Evolutionary conservation across 2,797 vertebrate species (phyloP).

Genomic region (Oreochromis mossambicus): DNA sequence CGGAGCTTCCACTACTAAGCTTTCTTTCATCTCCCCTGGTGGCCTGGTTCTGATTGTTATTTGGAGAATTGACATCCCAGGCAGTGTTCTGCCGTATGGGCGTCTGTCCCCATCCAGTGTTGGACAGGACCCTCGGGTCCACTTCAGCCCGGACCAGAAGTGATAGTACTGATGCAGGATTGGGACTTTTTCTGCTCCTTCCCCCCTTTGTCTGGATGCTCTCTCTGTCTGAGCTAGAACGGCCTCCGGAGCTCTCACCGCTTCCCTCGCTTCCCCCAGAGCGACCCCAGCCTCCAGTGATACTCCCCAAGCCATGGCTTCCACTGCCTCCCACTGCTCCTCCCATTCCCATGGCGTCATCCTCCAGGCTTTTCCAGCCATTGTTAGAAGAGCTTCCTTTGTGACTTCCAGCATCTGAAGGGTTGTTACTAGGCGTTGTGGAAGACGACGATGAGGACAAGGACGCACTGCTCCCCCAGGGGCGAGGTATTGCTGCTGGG

Average conservation of each 20-base stretch:
- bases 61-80: constrained; percentile 86
- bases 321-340: constrained; percentile 69
- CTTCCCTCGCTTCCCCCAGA: constrained; percentile 86
- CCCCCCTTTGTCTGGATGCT: constrained; percentile 61
- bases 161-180: constrained; percentile 70
- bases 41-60: constrained; percentile 60
- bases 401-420: constrained; percentile 78
- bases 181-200: constrained; percentile 79
- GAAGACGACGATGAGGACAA: constrained; percentile 77
- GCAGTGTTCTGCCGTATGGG: constrained; percentile 94
- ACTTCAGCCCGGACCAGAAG: constrained; percentile 80
- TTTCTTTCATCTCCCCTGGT: constrained; percentile 76
- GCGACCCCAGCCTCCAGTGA: constrained; percentile 75
- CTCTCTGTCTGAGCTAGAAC: constrained; percentile 76
- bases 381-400: constrained; percentile 84
- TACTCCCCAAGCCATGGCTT: constrained; percentile 47
- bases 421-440: constrained; percentile 70
- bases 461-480: constrained; percentile 82
- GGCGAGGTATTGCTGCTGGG: constrained; percentile 80
- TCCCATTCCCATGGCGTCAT: constrained; percentile 83
- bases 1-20: constrained; percentile 82
- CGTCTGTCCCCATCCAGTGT: constrained; percentile 97
- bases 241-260: constrained; percentile 83
- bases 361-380: constrained; percentile 92
- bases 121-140: constrained; percentile 95